Conservation (phyloP, 2,888 invertebrate genomes). For the Lordiphosa fenestrarum region DNA sequence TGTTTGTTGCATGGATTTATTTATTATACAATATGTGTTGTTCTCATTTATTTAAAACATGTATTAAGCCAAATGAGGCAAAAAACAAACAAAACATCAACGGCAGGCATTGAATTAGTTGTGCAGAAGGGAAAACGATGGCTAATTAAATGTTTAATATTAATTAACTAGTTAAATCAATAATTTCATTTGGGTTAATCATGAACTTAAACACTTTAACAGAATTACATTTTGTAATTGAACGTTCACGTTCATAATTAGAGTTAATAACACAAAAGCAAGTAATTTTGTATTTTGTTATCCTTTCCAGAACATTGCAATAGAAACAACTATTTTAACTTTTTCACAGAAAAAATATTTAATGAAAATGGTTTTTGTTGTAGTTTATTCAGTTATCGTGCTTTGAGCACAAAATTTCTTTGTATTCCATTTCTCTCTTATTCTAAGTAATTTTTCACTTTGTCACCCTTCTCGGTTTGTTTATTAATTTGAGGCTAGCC, state of each 20-base stretch:
- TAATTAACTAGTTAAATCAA: slow-evolving; percentile 50
- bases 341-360: slow-evolving; percentile 68
- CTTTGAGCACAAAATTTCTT: slow-evolving; percentile 21
- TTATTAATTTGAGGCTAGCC: slow-evolving; percentile 38
- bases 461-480: slow-evolving; percentile 1
- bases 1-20: slow-evolving; percentile 34
- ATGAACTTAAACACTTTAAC: slow-evolving; percentile 1
- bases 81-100: slow-evolving; percentile 24
- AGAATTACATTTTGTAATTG: too few relatives aligned
- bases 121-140: slow-evolving; percentile 14
- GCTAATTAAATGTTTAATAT: slow-evolving; percentile 52
- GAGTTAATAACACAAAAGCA: slow-evolving; percentile 6
- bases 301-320: slow-evolving; percentile 21
- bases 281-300: slow-evolving; percentile 14
- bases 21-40: slow-evolving; percentile 33
- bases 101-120: slow-evolving; percentile 32
- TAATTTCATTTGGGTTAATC: slow-evolving; percentile 11
- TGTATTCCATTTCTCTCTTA: slow-evolving; percentile 4
- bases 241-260: too few relatives aligned
- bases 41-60: slow-evolving; percentile 31
- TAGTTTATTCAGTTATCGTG: slow-evolving; percentile 10
- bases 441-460: slow-evolving; percentile 24
- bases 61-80: slow-evolving; percentile 32
- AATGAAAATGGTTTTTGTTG: slow-evolving; percentile 32
- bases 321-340: slow-evolving; percentile 36